Percentiles rank a stretch among this genome's conserved stretches.
These are phyloP conservation scores for Chaetodon trifasciatus DNA, from an alignment of 2,797 vertebrate genomes.

Conservation along the genomic window DNA sequence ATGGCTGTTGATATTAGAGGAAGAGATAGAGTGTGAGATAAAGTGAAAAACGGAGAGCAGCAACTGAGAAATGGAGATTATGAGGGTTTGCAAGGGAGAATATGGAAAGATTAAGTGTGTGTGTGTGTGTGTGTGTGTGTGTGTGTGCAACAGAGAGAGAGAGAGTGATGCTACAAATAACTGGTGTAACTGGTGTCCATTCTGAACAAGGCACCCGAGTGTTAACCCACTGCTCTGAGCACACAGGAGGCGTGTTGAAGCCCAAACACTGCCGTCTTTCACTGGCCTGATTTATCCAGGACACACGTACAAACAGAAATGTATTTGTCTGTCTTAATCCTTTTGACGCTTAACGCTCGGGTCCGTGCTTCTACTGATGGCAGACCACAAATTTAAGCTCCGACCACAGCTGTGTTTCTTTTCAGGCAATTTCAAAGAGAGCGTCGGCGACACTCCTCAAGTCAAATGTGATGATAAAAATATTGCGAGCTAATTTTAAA, in stretches of 20 bases:
- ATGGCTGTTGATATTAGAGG: slow-evolving; percentile 48
- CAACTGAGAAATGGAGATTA: slow-evolving; percentile 51
- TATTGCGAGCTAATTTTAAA: not conserved
- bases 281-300: slow-evolving; percentile 21
- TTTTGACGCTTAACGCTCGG: not conserved
- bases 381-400: not conserved
- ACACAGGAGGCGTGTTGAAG: slow-evolving; percentile 58
- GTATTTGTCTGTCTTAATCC: slow-evolving; percentile 9
- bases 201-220: slow-evolving; percentile 62
- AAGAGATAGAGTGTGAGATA: slow-evolving; percentile 54
- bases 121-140: slow-evolving; percentile 15
- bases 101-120: slow-evolving; percentile 38
- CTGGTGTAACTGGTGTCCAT: slow-evolving; percentile 45
- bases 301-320: slow-evolving; percentile 32
- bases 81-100: slow-evolving; percentile 39
- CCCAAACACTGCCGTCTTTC: slow-evolving; percentile 60
- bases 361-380: not conserved
- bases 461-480: not conserved
- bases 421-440: slow-evolving; percentile 8
- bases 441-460: not conserved
- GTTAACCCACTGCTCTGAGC: slow-evolving; percentile 56
- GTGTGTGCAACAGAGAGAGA: not conserved
- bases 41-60: slow-evolving; percentile 66
- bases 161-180: slow-evolving; percentile 42
- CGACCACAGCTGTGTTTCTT: slow-evolving; percentile 3